Conservation (phyloP, 2,113 vertebrate genomes). For the Cyanocitta stelleri region DNA sequence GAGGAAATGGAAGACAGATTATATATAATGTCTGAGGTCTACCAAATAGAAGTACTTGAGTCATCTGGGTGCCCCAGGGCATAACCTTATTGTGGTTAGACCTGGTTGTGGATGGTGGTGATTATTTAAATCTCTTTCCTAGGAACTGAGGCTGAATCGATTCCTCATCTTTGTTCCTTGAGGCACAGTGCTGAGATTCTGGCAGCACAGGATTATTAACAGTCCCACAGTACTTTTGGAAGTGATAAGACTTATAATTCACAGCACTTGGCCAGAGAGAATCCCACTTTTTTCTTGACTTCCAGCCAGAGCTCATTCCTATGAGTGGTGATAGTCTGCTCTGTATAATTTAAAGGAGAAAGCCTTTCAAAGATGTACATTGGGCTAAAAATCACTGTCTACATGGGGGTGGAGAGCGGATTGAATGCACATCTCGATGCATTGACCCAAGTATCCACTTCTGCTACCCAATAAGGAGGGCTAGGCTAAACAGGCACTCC, state of each 20-base stretch:
- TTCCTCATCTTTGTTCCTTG: background rate
- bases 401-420: rapidly evolving
- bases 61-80: background rate
- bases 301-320: background rate
- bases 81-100: constrained; percentile 5
- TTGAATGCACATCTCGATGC: background rate
- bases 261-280: background rate
- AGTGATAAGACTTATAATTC: background rate
- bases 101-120: background rate
- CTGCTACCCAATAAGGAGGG: background rate
- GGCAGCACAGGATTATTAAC: background rate
- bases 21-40: constrained; percentile 22
- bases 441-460: background rate
- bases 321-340: background rate
- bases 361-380: background rate
- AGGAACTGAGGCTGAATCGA: background rate
- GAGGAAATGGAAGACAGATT: background rate
- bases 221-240: background rate
- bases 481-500: background rate
- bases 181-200: background rate
- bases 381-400: background rate
- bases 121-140: constrained; percentile 8
- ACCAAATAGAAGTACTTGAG: background rate
- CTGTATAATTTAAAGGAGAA: background rate
- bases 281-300: background rate